These are phyloP conservation scores for Aporrectodea caliginosa DNA, from an alignment of 1,140 invertebrate species.

Conservation along the genomic window DNA sequence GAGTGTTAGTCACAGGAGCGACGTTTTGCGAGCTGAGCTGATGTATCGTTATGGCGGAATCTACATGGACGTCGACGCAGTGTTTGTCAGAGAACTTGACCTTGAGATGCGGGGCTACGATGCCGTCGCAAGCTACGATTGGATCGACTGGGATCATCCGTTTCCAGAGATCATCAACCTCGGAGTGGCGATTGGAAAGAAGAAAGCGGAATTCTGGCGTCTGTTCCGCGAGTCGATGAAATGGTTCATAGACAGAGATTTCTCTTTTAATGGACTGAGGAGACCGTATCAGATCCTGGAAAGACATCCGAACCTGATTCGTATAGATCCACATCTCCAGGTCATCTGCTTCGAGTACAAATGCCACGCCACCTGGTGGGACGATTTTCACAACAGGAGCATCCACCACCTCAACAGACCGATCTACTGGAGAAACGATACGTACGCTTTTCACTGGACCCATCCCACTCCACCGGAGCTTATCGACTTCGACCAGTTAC, in stretches of 20 bases:
- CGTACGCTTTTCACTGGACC: constrained; percentile 32
- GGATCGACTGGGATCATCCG: constrained; percentile 33
- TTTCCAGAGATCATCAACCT: constrained; percentile 34
- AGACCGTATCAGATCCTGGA: constrained; percentile 29
- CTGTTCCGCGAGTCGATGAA: constrained; percentile 31
- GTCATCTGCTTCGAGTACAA: constrained; percentile 28
- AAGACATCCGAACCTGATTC: constrained; percentile 23
- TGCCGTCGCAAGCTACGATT: constrained; percentile 30
- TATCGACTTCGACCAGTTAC: not conserved
- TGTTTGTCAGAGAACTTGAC: constrained; percentile 30
- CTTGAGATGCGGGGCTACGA: constrained; percentile 27
- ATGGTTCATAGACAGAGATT: constrained; percentile 30
- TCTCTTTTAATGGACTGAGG: constrained; percentile 32
- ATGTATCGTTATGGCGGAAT: constrained; percentile 32
- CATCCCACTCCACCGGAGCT: constrained; percentile 28
- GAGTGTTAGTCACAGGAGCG: constrained; percentile 26
- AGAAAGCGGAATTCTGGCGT: constrained; percentile 29
- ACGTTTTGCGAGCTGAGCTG: constrained; percentile 32
- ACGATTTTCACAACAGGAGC: constrained; percentile 31
- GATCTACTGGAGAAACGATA: constrained; percentile 26
- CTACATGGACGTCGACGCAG: constrained; percentile 31
- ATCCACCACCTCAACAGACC: constrained; percentile 23
- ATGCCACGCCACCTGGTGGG: constrained; percentile 33
- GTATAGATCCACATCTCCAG: constrained; percentile 28
- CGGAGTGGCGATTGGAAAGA: constrained; percentile 30